Evolutionary conservation across 2,888 invertebrate genomes (phyloP), one percentile per base, ranked within the genome.

Genomic region (Caradrina kadenii): DNA sequence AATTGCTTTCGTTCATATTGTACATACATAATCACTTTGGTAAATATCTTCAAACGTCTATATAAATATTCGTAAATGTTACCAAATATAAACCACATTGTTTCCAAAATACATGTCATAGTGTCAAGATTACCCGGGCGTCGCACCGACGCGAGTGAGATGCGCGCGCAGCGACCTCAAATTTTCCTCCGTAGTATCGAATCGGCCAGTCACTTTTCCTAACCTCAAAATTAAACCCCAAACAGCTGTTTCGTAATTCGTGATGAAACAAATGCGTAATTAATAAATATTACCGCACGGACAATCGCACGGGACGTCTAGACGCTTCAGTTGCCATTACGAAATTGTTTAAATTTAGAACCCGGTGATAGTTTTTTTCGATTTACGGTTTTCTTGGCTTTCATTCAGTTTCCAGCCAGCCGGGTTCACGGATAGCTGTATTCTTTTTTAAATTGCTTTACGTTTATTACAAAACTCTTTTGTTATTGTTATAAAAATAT

Each of bases 261-360:
- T 82, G 79, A 84, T 84, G 81, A 84, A 82, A 84, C 79, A 83
- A 72, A 81, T 74, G 86, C 76, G 83, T 77, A 86, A 87, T 85
- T 86, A 86, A 85, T 79, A 64, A 76, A 84, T 82, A 86, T 86
- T 85, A 77, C 73, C 65, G 49, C 75, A 78, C 84, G 72, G 69
- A 86, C 85, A 85, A 87, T 85, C 82, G 71, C 80, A 80, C 82
- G 80, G 82, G 80, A 82, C 90, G 91, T 87, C 91, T 89, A 89
- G 90, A 89, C 93, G 87, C 89, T 84, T 81, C 88, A 87, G 87
- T 86, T 84, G 86, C 85, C 86, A 87, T 94, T 94, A 92, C 93
- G 92, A 94, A 94, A 95, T 93, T 82, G 90, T 93, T 94, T 91
- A 94, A 93, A 93, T 90, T 91, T 95, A 94, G 95, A 93, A 91